phyloP scores from a whole-genome alignment of 2,888 invertebrate genomes.

The Nematopogon swammerdamellus region DNA sequence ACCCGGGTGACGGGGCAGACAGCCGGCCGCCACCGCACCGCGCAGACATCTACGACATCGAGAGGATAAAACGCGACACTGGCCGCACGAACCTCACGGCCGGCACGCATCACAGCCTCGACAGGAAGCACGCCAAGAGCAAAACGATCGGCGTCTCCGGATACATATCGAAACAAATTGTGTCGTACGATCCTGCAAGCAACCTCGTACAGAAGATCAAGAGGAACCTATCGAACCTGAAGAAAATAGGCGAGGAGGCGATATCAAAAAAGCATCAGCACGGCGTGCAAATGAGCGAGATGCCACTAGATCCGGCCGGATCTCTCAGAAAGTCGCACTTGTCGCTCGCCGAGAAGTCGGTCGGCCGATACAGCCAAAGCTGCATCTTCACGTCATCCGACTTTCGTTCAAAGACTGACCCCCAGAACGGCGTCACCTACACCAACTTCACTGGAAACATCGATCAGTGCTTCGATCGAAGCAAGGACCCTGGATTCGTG shows the following conservation, averaged over 20 bases:
- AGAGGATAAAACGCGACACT: constrained; percentile 40
- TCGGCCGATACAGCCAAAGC: constrained; percentile 37
- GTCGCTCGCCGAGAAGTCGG: constrained; percentile 43
- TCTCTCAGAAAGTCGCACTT: constrained; percentile 48
- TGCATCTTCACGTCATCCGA: constrained; percentile 38
- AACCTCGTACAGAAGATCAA: constrained; percentile 50
- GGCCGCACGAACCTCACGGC: constrained; percentile 30
- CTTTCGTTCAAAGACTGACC: constrained; percentile 36
- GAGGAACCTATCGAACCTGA: constrained; percentile 47
- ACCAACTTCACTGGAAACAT: constrained; percentile 49
- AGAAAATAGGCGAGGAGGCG: constrained; percentile 46
- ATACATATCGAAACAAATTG: constrained; percentile 48
- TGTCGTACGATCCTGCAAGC: constrained; percentile 46
- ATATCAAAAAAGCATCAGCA: constrained; percentile 47
- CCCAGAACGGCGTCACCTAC: constrained; percentile 37
- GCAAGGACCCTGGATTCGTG: constrained; percentile 31
- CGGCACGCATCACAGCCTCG: constrained; percentile 45
- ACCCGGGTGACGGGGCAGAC: constrained; percentile 25
- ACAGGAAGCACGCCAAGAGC: constrained; percentile 44
- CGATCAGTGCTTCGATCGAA: constrained; percentile 44
- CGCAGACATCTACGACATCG: constrained; percentile 43
- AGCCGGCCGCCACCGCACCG: constrained; percentile 36
- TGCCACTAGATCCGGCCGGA: constrained; percentile 41
- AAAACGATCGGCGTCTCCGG: constrained; percentile 46
- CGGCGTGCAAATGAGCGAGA: constrained; percentile 46